These are phyloP conservation scores for Glaucidium brasilianum DNA, from an alignment of 2,113 vertebrate genomes.

Conservation along the genomic window DNA sequence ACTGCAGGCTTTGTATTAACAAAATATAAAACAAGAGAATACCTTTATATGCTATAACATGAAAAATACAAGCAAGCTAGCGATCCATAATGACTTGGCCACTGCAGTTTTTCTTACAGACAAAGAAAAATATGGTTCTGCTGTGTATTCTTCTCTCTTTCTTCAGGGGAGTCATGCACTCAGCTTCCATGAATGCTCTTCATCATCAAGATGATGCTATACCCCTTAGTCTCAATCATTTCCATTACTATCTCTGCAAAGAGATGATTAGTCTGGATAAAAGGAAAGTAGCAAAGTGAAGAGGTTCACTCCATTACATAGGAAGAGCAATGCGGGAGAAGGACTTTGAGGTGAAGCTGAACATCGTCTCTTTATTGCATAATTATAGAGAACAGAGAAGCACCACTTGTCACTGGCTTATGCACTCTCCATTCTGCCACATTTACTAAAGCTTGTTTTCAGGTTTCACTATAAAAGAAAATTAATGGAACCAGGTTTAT, in stretches of 20 bases:
- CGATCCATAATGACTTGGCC: not conserved
- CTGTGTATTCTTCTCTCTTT: conserved; percentile 45
- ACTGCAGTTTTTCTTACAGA: conserved; percentile 22
- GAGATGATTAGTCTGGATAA: conserved; percentile 53
- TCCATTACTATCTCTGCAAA: conserved; percentile 10
- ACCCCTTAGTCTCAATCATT: conserved; percentile 43
- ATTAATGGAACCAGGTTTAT: conserved; percentile 21
- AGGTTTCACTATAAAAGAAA: conserved; percentile 8
- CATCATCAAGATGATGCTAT: conserved; percentile 34
- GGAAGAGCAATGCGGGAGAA: conserved; percentile 1
- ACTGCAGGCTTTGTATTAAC: not conserved
- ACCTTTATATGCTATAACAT: not conserved
- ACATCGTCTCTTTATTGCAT: conserved; percentile 13
- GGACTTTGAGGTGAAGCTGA: not conserved
- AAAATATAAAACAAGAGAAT: not conserved
- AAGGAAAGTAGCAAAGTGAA: conserved; percentile 50
- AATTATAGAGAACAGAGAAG: conserved; percentile 30
- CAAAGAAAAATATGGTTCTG: conserved; percentile 14
- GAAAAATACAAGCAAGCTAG: conserved; percentile 3
- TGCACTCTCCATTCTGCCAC: not conserved
- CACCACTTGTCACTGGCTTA: conserved; percentile 34
- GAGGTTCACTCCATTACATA: conserved; percentile 19
- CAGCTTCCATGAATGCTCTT: conserved; percentile 55
- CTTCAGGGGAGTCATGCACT: conserved; percentile 41
- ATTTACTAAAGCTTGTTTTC: not conserved